Evolutionary conservation across 2,113 vertebrate genomes (phyloP).

Genomic region (Pachycephala philippinensis): DNA sequence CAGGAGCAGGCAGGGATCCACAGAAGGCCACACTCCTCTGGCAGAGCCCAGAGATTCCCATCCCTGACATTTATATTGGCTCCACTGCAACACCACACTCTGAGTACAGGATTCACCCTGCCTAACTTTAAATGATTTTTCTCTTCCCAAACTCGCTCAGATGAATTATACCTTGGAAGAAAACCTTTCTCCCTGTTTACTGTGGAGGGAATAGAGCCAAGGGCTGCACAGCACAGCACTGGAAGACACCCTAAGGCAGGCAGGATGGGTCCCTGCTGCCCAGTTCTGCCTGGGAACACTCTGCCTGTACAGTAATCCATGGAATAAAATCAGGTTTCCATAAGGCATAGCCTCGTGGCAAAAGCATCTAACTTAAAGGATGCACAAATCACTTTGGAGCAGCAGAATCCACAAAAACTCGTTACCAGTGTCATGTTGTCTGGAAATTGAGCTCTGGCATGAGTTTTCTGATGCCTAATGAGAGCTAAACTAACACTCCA

Average conservation of each 20-base stretch:
- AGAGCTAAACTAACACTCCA: not conserved
- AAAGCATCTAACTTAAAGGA: not conserved
- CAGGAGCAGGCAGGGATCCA: not conserved
- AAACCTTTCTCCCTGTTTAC: not conserved
- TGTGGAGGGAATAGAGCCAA: not conserved
- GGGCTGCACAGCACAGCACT: not conserved
- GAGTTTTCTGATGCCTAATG: not conserved
- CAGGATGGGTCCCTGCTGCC: not conserved
- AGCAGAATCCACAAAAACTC: not conserved
- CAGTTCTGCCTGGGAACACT: not conserved
- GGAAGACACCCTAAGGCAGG: not conserved
- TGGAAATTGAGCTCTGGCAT: not conserved
- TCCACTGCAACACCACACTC: not conserved
- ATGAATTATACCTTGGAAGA: not conserved
- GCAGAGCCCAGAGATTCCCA: not conserved
- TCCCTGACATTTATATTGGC: not conserved
- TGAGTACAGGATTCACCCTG: not conserved
- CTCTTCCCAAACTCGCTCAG: not conserved
- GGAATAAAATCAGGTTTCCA: not conserved
- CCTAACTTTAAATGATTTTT: not conserved
- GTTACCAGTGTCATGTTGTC: not conserved
- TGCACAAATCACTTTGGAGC: not conserved
- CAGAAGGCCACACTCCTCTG: not conserved
- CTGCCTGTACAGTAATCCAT: not conserved
- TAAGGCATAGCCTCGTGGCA: not conserved